Percentiles rank a stretch among this genome's conserved stretches.
phyloP scores from a whole-genome alignment of 2,113 vertebrate species.

The Agapornis roseicollis region DNA sequence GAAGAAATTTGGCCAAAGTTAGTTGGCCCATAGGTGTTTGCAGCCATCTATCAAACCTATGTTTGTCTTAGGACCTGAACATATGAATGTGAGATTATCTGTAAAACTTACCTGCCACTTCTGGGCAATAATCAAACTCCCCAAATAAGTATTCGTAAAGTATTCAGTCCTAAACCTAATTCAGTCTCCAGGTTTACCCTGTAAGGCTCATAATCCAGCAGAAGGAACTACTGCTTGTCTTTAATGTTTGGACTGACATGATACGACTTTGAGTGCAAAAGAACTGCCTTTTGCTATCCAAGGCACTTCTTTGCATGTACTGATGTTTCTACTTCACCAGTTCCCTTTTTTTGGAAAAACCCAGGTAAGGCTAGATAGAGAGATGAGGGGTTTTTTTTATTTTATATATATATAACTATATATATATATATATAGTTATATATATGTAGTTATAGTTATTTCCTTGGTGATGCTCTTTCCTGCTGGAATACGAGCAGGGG shows the following conservation, averaged over 20 bases:
- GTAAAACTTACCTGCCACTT: not conserved
- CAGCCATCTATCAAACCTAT: not conserved
- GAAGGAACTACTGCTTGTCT: not conserved
- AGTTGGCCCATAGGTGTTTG: not conserved
- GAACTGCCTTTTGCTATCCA: not conserved
- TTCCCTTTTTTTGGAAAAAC: not conserved
- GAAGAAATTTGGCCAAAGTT: not conserved
- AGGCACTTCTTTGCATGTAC: not conserved
- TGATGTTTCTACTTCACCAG: not conserved
- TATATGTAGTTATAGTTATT: not conserved
- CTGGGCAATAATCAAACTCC: not conserved
- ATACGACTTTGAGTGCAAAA: not conserved
- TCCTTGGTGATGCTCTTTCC: not conserved
- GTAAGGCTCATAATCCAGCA: rapidly evolving
- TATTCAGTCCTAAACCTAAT: not conserved
- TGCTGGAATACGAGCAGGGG: not conserved
- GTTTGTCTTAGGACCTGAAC: not conserved
- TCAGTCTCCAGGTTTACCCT: not conserved
- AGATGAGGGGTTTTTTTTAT: not conserved
- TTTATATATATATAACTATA: not conserved
- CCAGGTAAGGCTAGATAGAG: not conserved
- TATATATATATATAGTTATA: no score
- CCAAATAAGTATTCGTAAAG: not conserved
- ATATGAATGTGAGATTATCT: not conserved
- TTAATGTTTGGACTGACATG: not conserved